Base-by-base conservation (phyloP, 2,888 invertebrate species). In the Ennomos fuscantarius region DNA sequence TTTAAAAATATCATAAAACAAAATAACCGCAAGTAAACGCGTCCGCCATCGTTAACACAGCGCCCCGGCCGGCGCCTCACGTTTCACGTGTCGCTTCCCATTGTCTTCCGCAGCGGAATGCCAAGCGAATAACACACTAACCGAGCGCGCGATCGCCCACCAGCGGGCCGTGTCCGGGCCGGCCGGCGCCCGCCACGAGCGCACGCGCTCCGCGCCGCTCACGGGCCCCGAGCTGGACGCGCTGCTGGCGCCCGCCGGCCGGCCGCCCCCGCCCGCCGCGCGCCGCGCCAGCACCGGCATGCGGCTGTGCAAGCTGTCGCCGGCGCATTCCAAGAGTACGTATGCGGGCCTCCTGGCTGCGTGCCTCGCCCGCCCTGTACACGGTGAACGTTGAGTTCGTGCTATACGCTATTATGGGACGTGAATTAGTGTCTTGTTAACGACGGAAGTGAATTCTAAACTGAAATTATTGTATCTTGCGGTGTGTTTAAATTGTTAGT, bases 151-250 rank as follows among this genome's bases (percentile, higher is more conserved):
- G 64, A 81, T 84, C 66, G 86, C 85, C 73, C 91, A 92, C 68
- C 86, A 88, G 62, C 79, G 91, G 46, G 89, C 91, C 31, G 87
- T 81, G 51, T 91, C 91, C 6, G 73, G 91, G 60, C 91, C 91
- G 45, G 79, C 82, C 62, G 90, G 89, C 3, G 83, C 65, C 76
- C 82, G 41, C 64, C 82, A 6, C 24, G 24, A 24, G 24, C 24
- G n/a, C n/a, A n/a, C n/a, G n/a, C 87, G 9, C 73, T 86, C 65
- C 84, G 81, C 75, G 86, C 95, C 95, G 62, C 82, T 95, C 65
- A 93, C 94, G 8, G 94, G 93, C 58, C 93, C 92, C 62, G 92
- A 92, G 69, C 79, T 86, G 55, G 84, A 86, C 56, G 73, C 80
- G 12, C 82, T 79, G n/a, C 69, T 84, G 58, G 88, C 24, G 24